Evolutionary conservation across 2,888 invertebrate species (phyloP).

Genomic region (Trimorus sp.): DNA sequence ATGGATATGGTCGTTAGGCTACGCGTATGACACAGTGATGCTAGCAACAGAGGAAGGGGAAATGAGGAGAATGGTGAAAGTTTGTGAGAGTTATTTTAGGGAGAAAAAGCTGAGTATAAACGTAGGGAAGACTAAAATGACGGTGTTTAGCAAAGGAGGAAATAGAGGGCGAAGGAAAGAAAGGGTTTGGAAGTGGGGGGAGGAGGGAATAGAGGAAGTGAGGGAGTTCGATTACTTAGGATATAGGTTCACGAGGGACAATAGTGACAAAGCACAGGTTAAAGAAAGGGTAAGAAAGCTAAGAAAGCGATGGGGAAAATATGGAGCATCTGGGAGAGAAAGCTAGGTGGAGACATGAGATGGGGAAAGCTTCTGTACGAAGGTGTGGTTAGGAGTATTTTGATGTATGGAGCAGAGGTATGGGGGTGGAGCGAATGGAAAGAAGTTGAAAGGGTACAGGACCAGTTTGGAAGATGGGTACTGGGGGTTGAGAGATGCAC

Average conservation of each 20-base stretch:
- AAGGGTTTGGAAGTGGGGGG: slow-evolving; percentile 15
- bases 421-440: too few relatives aligned
- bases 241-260: slow-evolving; percentile 13
- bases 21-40: slow-evolving; percentile 21
- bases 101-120: slow-evolving; percentile 6
- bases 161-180: slow-evolving; percentile 6
- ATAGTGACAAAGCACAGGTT: slow-evolving; percentile 1
- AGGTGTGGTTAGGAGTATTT: background rate
- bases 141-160: slow-evolving; percentile 16
- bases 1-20: slow-evolving; percentile 13
- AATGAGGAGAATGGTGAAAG: slow-evolving; percentile 14
- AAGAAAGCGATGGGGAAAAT: slow-evolving; percentile 1
- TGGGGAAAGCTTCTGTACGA: slow-evolving; percentile 6
- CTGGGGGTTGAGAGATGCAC: too few relatives aligned
- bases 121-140: slow-evolving; percentile 18
- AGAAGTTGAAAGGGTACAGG: slow-evolving; percentile 2
- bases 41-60: slow-evolving; percentile 13
- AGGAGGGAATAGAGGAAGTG: slow-evolving; percentile 15
- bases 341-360: background rate
- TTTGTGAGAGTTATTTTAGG: slow-evolving; percentile 3
- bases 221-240: slow-evolving; percentile 3
- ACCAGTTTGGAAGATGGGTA: slow-evolving; percentile 15
- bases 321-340: background rate
- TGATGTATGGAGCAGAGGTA: slow-evolving; percentile 7
- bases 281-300: slow-evolving; percentile 11